Conservation (phyloP, 2,797 vertebrate species). For the Graptemys geographica region DNA sequence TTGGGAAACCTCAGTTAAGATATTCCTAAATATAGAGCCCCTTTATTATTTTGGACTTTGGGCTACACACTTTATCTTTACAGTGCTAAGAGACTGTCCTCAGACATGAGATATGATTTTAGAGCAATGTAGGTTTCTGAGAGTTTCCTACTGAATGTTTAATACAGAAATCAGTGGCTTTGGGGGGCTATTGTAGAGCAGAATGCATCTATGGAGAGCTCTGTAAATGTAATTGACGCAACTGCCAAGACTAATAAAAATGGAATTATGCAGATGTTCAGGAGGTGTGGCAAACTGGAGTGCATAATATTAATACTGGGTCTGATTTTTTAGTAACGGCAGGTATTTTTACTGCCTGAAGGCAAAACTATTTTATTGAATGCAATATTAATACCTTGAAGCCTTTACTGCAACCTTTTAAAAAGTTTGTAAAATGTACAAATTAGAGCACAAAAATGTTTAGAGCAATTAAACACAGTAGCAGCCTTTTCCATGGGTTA, state of each 20-base stretch:
- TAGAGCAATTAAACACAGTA: background rate
- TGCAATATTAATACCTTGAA: background rate
- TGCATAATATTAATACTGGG: background rate
- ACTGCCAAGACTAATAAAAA: background rate
- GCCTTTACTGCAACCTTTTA: background rate
- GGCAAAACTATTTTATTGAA: constrained; percentile 5
- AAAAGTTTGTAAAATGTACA: background rate
- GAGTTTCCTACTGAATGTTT: background rate
- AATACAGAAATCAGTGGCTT: background rate
- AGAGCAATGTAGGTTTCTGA: background rate
- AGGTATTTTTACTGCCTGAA: background rate
- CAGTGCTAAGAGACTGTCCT: background rate
- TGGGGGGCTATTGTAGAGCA: background rate
- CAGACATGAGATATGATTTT: background rate
- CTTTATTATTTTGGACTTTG: background rate
- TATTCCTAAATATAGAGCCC: background rate
- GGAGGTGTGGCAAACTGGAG: background rate
- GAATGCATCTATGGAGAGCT: background rate
- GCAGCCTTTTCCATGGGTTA: background rate
- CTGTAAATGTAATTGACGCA: background rate
- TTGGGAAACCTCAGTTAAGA: constrained; percentile 5
- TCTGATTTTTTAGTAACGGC: constrained; percentile 1
- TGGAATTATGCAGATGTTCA: constrained; percentile 9
- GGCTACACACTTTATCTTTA: background rate
- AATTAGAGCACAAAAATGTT: background rate